phyloP scores from a whole-genome alignment of 1,140 invertebrate genomes.

The Macrocentrus cingulum region DNA sequence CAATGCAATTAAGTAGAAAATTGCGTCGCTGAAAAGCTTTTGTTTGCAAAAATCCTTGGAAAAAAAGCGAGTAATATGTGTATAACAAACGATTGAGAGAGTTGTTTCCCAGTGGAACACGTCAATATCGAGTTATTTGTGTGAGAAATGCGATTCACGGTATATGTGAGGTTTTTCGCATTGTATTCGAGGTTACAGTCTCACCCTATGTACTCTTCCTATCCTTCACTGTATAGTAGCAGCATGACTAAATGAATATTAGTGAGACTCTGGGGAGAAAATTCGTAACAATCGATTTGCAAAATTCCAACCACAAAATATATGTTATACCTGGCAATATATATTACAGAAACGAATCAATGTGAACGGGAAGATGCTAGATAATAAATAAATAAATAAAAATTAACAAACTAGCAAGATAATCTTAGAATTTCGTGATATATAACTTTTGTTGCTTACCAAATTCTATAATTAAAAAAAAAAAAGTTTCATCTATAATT shows the following conservation, averaged over 20 bases:
- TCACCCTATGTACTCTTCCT: background rate
- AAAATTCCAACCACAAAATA: constrained; percentile 10
- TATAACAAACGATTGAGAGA: constrained; percentile 19
- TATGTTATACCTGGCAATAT: background rate
- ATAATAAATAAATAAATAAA: too few species aligned
- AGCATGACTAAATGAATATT: constrained; percentile 49
- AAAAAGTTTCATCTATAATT: too few species aligned
- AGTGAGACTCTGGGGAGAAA: constrained; percentile 50
- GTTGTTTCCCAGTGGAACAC: constrained; percentile 40
- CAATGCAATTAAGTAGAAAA: too few species aligned
- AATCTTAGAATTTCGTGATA: too few species aligned
- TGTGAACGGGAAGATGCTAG: too few species aligned
- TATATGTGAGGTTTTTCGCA: background rate
- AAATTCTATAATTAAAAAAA: too few species aligned
- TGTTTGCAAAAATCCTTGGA: too few species aligned
- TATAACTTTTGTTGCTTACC: too few species aligned
- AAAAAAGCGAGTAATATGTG: constrained; percentile 7
- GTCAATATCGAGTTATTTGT: constrained; percentile 55
- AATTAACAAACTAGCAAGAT: too few species aligned
- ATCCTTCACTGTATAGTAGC: constrained; percentile 17
- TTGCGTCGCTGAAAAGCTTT: too few species aligned
- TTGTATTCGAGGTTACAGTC: background rate
- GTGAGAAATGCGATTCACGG: constrained; percentile 32
- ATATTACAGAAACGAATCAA: background rate
- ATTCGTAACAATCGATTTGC: constrained; percentile 47